Base-by-base conservation (phyloP, 2,113 vertebrate species). In the Elephas maximus region DNA sequence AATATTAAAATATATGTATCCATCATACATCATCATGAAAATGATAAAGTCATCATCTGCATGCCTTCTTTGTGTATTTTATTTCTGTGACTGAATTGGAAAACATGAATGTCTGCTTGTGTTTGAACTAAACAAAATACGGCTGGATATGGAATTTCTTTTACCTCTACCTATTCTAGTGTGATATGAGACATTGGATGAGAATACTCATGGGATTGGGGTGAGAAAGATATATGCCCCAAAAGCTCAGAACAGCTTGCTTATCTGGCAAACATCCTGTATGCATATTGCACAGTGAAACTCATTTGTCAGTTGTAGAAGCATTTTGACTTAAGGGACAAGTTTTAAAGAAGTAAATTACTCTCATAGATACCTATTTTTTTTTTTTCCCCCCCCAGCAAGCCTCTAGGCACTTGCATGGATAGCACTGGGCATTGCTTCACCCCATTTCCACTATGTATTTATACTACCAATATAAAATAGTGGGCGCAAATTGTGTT, bases 291-390 rank as follows among this genome's bases (percentile, higher is more conserved):
- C 20, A 67, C 37, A 41, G 4, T 67, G 48, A 96, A 94, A 83
- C 67, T 91, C 57, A 71, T 63, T 86, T 76, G 44, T 91, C 48
- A 90, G 21, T 74, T 81, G 21, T 26, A 11, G 83, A 71, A 91
- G n/a, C 33, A 86, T 57, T 90, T 80, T 81, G 48, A 62, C 60
- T 45, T 79, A 11, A 88, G 33, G 88, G n/a, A 79, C 41, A 79
- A 23, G 6, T 67, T 94, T 89, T 81, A 23, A 94, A 96, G 81
- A 88, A n/a, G 3, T 65, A 92, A 88, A 90, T 93, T 85, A 4
- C 33, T 76, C 84, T 4, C 41, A 5, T n/a, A 63, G 37, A 63
- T 76, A 62, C 2, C 67, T 14, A 14, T 14, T 78, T 15, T 23
- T 24, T 45, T 78, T 37, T 8, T 74, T 48, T 71, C 48, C 33